These are phyloP conservation scores for Selene dorsalis DNA, from an alignment of 2,797 vertebrate species.

Conservation along the genomic window DNA sequence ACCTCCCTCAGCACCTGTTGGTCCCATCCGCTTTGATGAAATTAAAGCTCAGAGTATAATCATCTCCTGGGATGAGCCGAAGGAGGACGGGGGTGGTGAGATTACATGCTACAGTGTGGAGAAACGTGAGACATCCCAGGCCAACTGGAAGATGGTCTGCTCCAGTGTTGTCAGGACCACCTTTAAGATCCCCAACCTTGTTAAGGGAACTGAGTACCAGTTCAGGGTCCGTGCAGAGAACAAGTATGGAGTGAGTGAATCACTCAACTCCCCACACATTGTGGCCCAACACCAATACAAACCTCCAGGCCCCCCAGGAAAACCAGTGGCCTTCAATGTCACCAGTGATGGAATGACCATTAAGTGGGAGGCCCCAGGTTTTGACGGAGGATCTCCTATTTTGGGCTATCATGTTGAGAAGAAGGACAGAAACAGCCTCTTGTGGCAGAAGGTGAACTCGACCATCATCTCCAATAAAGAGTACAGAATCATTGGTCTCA, in stretches of 20 bases:
- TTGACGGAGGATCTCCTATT: slow-evolving; percentile 95
- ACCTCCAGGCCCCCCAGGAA: slow-evolving; percentile 93
- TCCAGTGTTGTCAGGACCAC: slow-evolving; percentile 93
- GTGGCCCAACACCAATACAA: slow-evolving; percentile 96
- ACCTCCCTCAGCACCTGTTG: slow-evolving; percentile 91
- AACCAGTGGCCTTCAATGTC: slow-evolving; percentile 93
- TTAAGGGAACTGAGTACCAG: slow-evolving; percentile 93
- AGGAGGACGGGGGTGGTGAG: slow-evolving; percentile 94
- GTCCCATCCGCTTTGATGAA: slow-evolving; percentile 93
- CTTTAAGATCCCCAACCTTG: slow-evolving; percentile 95
- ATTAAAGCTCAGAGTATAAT: slow-evolving; percentile 95
- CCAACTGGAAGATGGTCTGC: slow-evolving; percentile 97
- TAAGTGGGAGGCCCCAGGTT: slow-evolving; percentile 93
- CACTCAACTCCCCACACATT: slow-evolving; percentile 88
- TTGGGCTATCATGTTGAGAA: slow-evolving; percentile 96
- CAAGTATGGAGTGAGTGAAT: slow-evolving; percentile 92
- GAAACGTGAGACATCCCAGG: slow-evolving; percentile 94
- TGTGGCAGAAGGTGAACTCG: slow-evolving; percentile 96
- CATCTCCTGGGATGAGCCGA: slow-evolving; percentile 94
- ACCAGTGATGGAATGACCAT: slow-evolving; percentile 97
- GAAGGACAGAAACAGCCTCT: slow-evolving; percentile 98
- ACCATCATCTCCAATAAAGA: slow-evolving; percentile 92
- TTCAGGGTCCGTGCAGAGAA: slow-evolving; percentile 98
- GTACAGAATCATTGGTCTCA: slow-evolving; percentile 91
- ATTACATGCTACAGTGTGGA: slow-evolving; percentile 97